Conservation (phyloP, 2,113 vertebrate species). For the Equus quagga region DNA sequence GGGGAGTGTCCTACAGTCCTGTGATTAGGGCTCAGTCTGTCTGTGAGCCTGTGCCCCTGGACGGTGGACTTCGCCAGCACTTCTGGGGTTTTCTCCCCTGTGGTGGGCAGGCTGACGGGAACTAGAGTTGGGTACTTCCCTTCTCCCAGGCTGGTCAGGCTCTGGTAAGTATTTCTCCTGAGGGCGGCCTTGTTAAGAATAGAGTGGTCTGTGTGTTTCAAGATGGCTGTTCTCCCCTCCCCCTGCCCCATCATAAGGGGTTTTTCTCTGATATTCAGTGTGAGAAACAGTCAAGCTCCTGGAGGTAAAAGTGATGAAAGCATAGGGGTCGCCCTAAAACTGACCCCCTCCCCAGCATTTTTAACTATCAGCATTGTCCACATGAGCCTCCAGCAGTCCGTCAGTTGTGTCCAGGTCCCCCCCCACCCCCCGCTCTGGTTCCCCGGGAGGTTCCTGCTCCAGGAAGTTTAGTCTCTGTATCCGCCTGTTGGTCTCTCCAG, state of each 20-base stretch:
- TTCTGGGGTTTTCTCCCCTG: background rate
- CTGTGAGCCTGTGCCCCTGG: background rate
- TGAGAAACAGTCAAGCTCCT: background rate
- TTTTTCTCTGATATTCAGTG: background rate
- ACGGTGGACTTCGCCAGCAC: background rate
- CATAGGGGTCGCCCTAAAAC: no score
- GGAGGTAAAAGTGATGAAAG: background rate
- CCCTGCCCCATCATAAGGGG: background rate
- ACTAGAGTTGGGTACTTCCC: no score
- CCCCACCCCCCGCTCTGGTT: background rate
- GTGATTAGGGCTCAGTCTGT: background rate
- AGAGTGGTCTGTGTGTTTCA: background rate
- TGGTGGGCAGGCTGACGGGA: background rate
- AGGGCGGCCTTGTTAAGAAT: background rate
- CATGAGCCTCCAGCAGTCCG: background rate
- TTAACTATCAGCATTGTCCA: background rate
- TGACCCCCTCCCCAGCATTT: fast-evolving
- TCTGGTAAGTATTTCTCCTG: background rate
- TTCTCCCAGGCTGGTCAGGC: background rate
- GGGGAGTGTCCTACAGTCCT: background rate
- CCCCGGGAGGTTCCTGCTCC: background rate
- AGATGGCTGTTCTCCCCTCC: background rate
- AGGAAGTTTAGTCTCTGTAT: fast-evolving
- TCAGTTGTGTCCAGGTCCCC: fast-evolving
- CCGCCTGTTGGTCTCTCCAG: fast-evolving